Evolutionary conservation across 2,888 invertebrate genomes (phyloP).

Genomic region (Eupithecia tripunctaria): DNA sequence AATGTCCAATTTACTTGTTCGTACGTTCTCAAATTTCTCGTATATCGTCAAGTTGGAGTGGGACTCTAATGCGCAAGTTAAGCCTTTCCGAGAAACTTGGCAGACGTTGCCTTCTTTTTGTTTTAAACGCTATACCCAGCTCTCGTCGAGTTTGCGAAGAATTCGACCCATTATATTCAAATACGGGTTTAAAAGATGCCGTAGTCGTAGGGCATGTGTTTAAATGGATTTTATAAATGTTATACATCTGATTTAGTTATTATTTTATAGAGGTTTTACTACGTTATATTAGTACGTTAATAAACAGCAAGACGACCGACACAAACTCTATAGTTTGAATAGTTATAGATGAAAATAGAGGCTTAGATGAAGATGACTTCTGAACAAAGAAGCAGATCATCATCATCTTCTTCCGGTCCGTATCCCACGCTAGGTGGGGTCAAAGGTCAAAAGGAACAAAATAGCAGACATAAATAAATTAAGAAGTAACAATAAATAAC

Average conservation of each 20-base stretch:
- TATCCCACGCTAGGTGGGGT: no score
- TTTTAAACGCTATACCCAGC: constrained; percentile 49
- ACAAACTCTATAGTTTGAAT: not conserved
- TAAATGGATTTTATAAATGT: not conserved
- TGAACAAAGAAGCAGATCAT: not conserved
- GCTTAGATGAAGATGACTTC: not conserved
- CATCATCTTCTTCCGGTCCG: no score
- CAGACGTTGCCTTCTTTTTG: constrained; percentile 51
- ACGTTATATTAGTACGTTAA: not conserved
- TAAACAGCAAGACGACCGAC: not conserved
- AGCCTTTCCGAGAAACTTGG: constrained; percentile 63
- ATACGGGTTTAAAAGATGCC: constrained; percentile 14
- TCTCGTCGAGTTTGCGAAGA: constrained; percentile 36
- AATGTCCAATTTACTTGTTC: constrained; percentile 24
- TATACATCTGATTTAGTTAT: constrained; percentile 2
- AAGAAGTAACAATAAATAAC: not conserved
- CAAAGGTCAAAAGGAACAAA: no score
- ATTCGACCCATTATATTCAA: constrained; percentile 35
- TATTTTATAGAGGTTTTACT: not conserved
- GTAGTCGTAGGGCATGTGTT: constrained; percentile 8
- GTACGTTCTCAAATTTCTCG: constrained; percentile 47
- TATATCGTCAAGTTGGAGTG: constrained; percentile 52
- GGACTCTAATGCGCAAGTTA: constrained; percentile 55
- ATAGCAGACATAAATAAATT: not conserved
- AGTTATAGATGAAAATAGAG: not conserved